Percentiles rank a stretch among this genome's conserved stretches.
Conservation (phyloP, 1,140 invertebrate species). For the Macrocentrus cingulum region DNA sequence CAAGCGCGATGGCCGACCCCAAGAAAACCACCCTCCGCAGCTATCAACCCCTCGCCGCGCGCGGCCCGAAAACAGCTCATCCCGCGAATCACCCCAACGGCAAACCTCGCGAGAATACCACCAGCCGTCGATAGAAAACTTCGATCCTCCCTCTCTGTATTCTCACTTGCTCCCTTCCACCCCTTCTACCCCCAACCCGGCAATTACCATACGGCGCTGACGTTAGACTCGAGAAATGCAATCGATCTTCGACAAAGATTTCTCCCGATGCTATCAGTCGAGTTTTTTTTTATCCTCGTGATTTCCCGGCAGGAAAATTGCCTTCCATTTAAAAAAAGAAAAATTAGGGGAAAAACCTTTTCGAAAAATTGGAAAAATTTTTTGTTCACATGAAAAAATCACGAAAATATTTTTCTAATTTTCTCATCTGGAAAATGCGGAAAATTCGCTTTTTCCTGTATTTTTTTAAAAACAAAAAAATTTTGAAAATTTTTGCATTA, state of each 20-base stretch:
- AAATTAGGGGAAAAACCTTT: not conserved
- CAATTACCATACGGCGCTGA: slow-evolving; percentile 39
- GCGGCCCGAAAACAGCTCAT: slow-evolving; percentile 22
- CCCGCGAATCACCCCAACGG: slow-evolving; percentile 15
- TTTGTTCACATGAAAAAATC: slow-evolving; percentile 10
- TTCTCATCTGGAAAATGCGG: too few species aligned
- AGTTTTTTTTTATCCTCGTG: not conserved
- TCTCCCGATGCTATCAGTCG: not conserved
- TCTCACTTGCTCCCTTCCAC: slow-evolving; percentile 10
- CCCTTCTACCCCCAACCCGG: slow-evolving; percentile 14
- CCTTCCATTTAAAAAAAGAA: not conserved
- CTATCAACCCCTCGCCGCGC: slow-evolving; percentile 42
- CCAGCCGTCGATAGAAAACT: slow-evolving; percentile 31
- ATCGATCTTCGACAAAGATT: slow-evolving; percentile 27
- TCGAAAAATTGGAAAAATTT: too few species aligned
- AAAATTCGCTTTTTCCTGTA: too few species aligned
- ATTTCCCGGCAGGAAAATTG: not conserved
- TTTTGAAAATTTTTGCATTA: too few species aligned
- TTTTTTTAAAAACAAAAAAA: too few species aligned
- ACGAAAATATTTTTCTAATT: too few species aligned
- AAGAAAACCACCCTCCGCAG: slow-evolving; percentile 53
- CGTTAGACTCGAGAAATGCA: slow-evolving; percentile 25
- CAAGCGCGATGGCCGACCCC: slow-evolving; percentile 54
- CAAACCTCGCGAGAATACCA: slow-evolving; percentile 50
- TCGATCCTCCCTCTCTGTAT: slow-evolving; percentile 17